These are phyloP conservation scores for Zeus faber DNA, from an alignment of 2,113 vertebrate species.

Conservation along the genomic window DNA sequence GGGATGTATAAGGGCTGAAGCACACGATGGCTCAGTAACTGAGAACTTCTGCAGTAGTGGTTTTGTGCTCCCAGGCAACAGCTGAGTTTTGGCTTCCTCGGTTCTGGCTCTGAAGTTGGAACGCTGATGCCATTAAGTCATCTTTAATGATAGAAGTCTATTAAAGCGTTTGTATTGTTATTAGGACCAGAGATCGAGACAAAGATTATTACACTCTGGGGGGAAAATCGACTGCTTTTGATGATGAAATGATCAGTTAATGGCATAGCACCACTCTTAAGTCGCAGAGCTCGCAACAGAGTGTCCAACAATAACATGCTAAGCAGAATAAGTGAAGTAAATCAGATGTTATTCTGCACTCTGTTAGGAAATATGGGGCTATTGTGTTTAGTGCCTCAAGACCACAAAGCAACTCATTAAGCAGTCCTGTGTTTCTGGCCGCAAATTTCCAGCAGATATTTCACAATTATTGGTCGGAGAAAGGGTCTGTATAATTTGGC, in stretches of 20 bases:
- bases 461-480: slow-evolving; percentile 14
- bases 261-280: slow-evolving; percentile 42
- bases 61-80: neutral
- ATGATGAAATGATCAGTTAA: too few species aligned
- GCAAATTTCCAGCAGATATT: neutral
- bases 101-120: slow-evolving; percentile 9
- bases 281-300: slow-evolving; percentile 24
- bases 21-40: too few species aligned
- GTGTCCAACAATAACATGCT: slow-evolving; percentile 52
- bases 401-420: slow-evolving; percentile 18
- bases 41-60: slow-evolving; percentile 5
- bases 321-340: slow-evolving; percentile 27
- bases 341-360: slow-evolving; percentile 22
- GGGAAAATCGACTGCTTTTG: too few species aligned
- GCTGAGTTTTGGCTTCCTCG: slow-evolving; percentile 5
- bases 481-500: slow-evolving; percentile 43
- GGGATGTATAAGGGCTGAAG: neutral
- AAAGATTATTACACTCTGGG: slow-evolving; percentile 28
- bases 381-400: slow-evolving; percentile 13
- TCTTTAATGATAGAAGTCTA: slow-evolving; percentile 13
- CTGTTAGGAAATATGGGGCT: slow-evolving; percentile 20
- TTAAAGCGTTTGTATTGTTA: slow-evolving; percentile 25
- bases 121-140: slow-evolving; percentile 25
- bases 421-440: slow-evolving; percentile 32
- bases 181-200: slow-evolving; percentile 18